phyloP scores from a whole-genome alignment of 2,113 vertebrate genomes.

The Mirounga angustirostris region DNA sequence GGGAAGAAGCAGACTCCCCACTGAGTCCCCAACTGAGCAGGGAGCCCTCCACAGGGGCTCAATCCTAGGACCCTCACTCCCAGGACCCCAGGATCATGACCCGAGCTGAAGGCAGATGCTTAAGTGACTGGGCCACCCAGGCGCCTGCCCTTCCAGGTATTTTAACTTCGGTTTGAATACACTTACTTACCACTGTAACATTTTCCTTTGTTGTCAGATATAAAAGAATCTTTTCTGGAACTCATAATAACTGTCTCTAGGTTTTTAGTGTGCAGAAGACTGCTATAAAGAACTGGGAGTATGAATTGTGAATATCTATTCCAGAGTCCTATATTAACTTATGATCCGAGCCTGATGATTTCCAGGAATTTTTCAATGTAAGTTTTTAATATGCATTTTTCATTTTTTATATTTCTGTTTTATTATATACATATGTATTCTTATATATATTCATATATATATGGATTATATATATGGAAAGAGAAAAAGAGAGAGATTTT shows the following conservation, averaged over 20 bases:
- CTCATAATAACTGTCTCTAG: not conserved
- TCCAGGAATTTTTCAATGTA: not conserved
- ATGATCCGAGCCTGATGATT: not conserved
- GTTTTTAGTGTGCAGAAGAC: not conserved
- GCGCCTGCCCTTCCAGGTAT: accelerated
- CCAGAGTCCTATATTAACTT: not conserved
- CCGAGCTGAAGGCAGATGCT: not conserved
- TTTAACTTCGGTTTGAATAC: not conserved
- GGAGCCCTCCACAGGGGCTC: too few species aligned
- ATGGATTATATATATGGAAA: not conserved
- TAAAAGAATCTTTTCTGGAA: not conserved
- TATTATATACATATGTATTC: not conserved
- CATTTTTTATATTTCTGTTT: not conserved
- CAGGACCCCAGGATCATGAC: too few species aligned
- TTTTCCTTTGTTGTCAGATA: not conserved
- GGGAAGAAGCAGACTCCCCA: too few species aligned
- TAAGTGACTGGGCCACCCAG: not conserved
- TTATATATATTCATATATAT: not conserved
- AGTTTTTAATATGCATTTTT: not conserved
- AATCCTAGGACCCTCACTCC: too few species aligned
- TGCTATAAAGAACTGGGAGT: not conserved
- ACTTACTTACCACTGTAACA: not conserved
- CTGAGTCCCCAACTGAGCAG: too few species aligned
- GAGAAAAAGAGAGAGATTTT: not conserved
- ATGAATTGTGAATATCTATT: not conserved